These are phyloP conservation scores for Drosophila kanapiae DNA, from an alignment of 1,140 invertebrate species.

Conservation along the genomic window DNA sequence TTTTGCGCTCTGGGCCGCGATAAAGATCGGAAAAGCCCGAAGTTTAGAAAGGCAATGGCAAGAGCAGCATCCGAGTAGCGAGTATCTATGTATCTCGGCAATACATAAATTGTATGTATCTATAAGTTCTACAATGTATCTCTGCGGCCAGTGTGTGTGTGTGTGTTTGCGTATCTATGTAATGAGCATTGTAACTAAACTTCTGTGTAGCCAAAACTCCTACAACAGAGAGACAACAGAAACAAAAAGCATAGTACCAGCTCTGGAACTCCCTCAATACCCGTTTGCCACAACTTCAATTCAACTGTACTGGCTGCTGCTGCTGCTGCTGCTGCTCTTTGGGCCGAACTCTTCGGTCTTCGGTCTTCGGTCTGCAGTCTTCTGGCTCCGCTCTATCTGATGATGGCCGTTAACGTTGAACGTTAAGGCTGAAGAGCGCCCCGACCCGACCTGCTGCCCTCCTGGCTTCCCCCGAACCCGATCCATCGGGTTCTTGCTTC, in stretches of 20 bases:
- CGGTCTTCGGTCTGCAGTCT: conserved; percentile 23
- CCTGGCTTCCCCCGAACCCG: conserved; percentile 12
- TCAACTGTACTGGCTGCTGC: conserved; percentile 70
- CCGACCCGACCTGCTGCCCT: conserved; percentile 70
- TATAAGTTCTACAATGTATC: conserved; percentile 65
- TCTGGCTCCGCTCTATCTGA: conserved; percentile 71
- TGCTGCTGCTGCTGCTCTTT: conserved; percentile 26
- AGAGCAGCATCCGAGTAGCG: conserved; percentile 43
- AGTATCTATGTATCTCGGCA: conserved; percentile 50
- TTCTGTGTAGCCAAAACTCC: conserved; percentile 82
- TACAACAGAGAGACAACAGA: conserved; percentile 72
- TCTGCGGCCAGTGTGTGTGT: conserved; percentile 6
- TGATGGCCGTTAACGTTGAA: conserved; percentile 82
- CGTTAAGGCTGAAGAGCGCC: conserved; percentile 70
- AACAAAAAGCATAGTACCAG: conserved; percentile 52
- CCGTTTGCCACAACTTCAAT: conserved; percentile 77
- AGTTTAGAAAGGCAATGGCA: conserved; percentile 78
- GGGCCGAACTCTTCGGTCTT: conserved; percentile 8
- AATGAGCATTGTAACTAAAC: conserved; percentile 82
- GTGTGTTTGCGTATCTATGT: conserved; percentile 70
- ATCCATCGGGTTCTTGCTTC: conserved; percentile 13
- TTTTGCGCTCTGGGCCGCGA: conserved; percentile 45
- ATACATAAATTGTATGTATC: conserved; percentile 61
- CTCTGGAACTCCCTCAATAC: conserved; percentile 72
- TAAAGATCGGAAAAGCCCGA: conserved; percentile 78